Evolutionary conservation across 1,140 invertebrate genomes (phyloP), one percentile per base, ranked within the genome.

Genomic region (Hypsibius dujardini): DNA sequence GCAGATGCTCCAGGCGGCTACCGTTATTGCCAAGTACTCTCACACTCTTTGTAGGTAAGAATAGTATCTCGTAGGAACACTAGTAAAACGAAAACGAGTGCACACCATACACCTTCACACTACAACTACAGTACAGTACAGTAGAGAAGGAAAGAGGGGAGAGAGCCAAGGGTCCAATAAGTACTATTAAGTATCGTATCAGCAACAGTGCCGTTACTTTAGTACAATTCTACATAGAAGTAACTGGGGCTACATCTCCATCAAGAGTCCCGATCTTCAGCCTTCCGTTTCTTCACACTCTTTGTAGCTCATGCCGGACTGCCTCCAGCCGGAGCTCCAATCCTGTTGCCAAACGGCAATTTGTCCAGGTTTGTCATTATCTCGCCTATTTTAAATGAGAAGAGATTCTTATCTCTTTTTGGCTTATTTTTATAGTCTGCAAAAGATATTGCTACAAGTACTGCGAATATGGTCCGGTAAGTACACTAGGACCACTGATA

Each of bases 21-120:
- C 93, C 0, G 85, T 89, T 59, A 92, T 98, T 71, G 95, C 95
- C 1, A 95, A 95, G 78, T 91, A 98, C 79, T 97, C 95, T 0
- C 94, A 90, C 73, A 87, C 92, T 12, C 81, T 28, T 28, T 28
- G 28, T 28, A 28, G 28, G 28, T 28, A 28, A 28, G 28, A 28
- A 28, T 28, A 28, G 28, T 28, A 28, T 28, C 28, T 28, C 28
- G 28, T 28, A 28, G 28, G 28, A 28, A 28, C 28, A 28, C 28
- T 28, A 28, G 28, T 28, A 28, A 28, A 28, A 28, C 28, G 28
- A 28, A 28, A 28, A 28, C 28, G 28, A 28, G 28, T 28, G 28
- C 28, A 28, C 28, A 28, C 28, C 28, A 28, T 28, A 28, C 28
- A 28, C 28, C 28, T 28, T 28, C 28, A 28, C 28, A 28, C 28